These are phyloP conservation scores for Galerucella pusilla DNA, from an alignment of 2,888 invertebrate species.

Conservation along the genomic window DNA sequence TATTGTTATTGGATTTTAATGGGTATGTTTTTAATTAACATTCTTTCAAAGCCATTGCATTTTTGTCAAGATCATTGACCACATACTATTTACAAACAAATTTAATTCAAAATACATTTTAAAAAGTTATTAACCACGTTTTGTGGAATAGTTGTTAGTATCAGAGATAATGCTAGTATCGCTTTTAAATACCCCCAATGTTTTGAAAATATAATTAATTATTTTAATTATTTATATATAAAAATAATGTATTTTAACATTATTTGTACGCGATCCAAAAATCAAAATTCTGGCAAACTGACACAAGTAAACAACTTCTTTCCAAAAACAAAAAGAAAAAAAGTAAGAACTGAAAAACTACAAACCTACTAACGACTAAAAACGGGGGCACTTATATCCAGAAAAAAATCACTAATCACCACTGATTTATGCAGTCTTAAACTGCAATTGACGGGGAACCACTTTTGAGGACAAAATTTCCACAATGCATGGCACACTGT, in stretches of 20 bases:
- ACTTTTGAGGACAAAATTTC: constrained; percentile 2
- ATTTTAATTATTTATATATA: not conserved
- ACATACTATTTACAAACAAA: not conserved
- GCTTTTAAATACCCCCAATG: too few species aligned
- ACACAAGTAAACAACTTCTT: constrained; percentile 20
- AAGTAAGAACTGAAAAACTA: not conserved
- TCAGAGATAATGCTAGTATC: too few species aligned
- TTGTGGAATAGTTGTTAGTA: too few species aligned
- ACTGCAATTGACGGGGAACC: not conserved
- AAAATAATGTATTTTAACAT: not conserved
- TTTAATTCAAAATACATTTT: not conserved
- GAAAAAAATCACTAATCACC: not conserved
- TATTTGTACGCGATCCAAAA: not conserved
- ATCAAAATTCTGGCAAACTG: not conserved
- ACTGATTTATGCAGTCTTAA: not conserved
- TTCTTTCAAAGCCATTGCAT: not conserved
- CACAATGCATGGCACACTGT: not conserved
- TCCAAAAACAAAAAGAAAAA: not conserved
- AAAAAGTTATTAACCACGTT: too few species aligned
- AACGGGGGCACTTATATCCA: not conserved
- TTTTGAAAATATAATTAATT: too few species aligned
- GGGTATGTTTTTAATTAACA: not conserved
- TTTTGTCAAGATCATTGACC: not conserved
- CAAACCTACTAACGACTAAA: not conserved
- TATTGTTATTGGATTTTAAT: too few species aligned